Percentiles rank a stretch among this genome's conserved stretches.
These are phyloP conservation scores for Drosophila hydei DNA, from an alignment of 1,140 invertebrate genomes.

Conservation along the genomic window DNA sequence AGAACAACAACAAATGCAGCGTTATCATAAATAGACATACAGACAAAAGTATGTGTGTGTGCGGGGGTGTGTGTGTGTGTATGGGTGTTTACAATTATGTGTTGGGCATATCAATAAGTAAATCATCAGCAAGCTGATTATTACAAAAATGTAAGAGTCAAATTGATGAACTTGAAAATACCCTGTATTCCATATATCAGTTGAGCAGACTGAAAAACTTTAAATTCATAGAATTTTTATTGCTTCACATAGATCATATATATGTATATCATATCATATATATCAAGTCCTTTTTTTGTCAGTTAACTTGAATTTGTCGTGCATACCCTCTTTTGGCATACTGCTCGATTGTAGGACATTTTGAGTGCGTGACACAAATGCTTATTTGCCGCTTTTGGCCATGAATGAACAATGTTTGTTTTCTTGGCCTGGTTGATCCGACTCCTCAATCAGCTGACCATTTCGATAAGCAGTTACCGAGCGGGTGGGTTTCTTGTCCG, in stretches of 20 bases:
- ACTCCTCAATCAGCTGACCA: slow-evolving; percentile 46
- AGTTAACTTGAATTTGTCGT: no score
- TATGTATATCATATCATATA: not conserved
- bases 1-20: slow-evolving; percentile 27
- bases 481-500: slow-evolving; percentile 15
- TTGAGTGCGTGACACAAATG: slow-evolving; percentile 24
- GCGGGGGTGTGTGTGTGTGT: not conserved
- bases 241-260: no score
- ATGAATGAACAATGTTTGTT: slow-evolving; percentile 67
- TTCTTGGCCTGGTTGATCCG: slow-evolving; percentile 34
- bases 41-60: not conserved
- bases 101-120: slow-evolving; percentile 74
- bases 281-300: no score
- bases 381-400: slow-evolving; percentile 37
- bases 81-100: slow-evolving; percentile 40
- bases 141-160: slow-evolving; percentile 23
- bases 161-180: slow-evolving; percentile 19
- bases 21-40: slow-evolving; percentile 58
- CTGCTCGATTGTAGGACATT: slow-evolving; percentile 34
- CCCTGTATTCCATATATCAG: not conserved
- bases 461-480: slow-evolving; percentile 6
- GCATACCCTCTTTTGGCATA: not conserved
- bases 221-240: not conserved
- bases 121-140: slow-evolving; percentile 49
- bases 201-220: not conserved